Percentiles rank a stretch among this genome's conserved stretches.
Conservation (phyloP, 2,888 invertebrate genomes). For the Phalangium opilio region DNA sequence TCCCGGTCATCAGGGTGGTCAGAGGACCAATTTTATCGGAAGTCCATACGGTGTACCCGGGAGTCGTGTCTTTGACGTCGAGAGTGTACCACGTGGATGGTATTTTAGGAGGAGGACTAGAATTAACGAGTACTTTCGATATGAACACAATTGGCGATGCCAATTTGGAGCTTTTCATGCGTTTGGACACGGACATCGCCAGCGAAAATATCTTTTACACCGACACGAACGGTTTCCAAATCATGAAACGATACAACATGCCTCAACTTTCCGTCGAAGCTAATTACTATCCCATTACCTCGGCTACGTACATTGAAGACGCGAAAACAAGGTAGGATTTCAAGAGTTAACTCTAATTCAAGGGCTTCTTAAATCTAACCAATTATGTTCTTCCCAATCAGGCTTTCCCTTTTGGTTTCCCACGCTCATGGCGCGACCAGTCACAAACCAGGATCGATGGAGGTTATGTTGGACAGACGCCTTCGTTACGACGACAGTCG, state of each 20-base stretch:
- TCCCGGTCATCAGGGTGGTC: slow-evolving; percentile 53
- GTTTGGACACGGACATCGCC: slow-evolving; percentile 64
- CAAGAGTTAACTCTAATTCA: no score
- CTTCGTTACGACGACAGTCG: slow-evolving; percentile 87
- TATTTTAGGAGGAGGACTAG: slow-evolving; percentile 52
- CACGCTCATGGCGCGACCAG: slow-evolving; percentile 77
- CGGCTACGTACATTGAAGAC: slow-evolving; percentile 75
- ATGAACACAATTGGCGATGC: slow-evolving; percentile 23
- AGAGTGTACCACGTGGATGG: slow-evolving; percentile 60
- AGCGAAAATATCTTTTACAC: slow-evolving; percentile 47
- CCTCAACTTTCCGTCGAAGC: slow-evolving; percentile 73
- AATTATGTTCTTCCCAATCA: slow-evolving; percentile 7
- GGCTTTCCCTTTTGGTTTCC: slow-evolving; percentile 64
- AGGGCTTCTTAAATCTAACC: neutral
- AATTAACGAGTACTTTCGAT: slow-evolving; percentile 49
- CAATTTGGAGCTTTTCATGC: slow-evolving; percentile 65
- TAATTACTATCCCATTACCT: slow-evolving; percentile 91
- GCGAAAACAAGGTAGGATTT: slow-evolving; percentile 18
- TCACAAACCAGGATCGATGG: slow-evolving; percentile 72
- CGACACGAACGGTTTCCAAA: slow-evolving; percentile 85
- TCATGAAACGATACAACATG: slow-evolving; percentile 59
- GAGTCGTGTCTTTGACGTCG: slow-evolving; percentile 54
- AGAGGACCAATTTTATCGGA: slow-evolving; percentile 72
- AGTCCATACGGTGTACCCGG: slow-evolving; percentile 56
- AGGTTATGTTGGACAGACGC: slow-evolving; percentile 86